Percentiles rank a stretch among this genome's conserved stretches.
Conservation (phyloP, 2,888 invertebrate species). For the Parasteatoda lunata region DNA sequence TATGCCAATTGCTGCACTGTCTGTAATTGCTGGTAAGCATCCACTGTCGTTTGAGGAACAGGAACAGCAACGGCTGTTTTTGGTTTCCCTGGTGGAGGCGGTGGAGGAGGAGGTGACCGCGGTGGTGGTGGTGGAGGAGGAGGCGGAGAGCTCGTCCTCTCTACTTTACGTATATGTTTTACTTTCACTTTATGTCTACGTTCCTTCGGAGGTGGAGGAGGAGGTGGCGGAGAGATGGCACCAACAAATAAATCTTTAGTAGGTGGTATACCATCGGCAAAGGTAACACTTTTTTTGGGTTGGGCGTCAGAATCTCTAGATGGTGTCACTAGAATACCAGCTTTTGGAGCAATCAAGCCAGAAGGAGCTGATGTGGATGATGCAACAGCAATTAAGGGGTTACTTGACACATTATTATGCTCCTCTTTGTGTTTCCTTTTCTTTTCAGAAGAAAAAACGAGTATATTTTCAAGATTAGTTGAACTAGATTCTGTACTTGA, state of each 20-base stretch:
- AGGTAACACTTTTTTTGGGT: slow-evolving; percentile 70
- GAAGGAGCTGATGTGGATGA: slow-evolving; percentile 27
- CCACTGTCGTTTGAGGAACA: slow-evolving; percentile 17
- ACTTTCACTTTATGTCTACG: slow-evolving; percentile 63
- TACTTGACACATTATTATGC: slow-evolving; percentile 2
- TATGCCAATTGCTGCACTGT: slow-evolving; percentile 40
- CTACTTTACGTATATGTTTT: slow-evolving; percentile 49
- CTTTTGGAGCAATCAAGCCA: slow-evolving; percentile 59
- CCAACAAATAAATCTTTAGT: slow-evolving; percentile 65
- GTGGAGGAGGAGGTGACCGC: slow-evolving; percentile 43
- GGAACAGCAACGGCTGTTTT: slow-evolving; percentile 1
- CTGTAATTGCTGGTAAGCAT: slow-evolving; percentile 57
- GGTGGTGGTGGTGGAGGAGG: slow-evolving; percentile 58
- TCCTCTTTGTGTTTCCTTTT: slow-evolving; percentile 27
- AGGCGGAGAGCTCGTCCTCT: slow-evolving; percentile 40
- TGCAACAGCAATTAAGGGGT: slow-evolving; percentile 22
- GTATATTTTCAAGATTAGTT: not conserved
- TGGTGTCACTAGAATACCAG: slow-evolving; percentile 69
- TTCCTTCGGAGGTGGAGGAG: slow-evolving; percentile 63
- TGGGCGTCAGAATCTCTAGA: slow-evolving; percentile 58
- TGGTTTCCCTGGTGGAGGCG: slow-evolving; percentile 37
- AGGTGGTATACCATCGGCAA: slow-evolving; percentile 70
- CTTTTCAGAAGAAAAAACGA: slow-evolving; percentile 3
- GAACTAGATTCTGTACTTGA: not conserved
- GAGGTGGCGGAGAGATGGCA: slow-evolving; percentile 58